Evolutionary conservation across 2,888 invertebrate genomes (phyloP), one percentile per base, ranked within the genome.

Genomic region (Scaptomyza reducta): DNA sequence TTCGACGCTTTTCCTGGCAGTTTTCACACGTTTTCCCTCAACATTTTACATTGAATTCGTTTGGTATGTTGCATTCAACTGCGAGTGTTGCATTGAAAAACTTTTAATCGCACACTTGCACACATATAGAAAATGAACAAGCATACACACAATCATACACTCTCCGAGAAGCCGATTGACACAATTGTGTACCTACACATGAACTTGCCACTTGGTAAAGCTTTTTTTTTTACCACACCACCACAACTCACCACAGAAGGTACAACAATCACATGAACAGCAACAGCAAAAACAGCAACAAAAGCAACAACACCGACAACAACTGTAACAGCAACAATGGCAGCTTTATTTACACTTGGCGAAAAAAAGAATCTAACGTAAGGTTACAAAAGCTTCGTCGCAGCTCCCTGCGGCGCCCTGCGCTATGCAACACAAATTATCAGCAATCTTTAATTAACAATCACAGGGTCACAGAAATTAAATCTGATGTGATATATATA

Each of bases 111-210:
- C 27, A 51, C 53, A 49, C 29, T 18, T 18, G 35, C 35, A 50
- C 41, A 35, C 18, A 49, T n/a, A 22, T 35, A 35, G 22, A 22
- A 18, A 18, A 50, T 14, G 42, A 22, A 22, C 27, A 29, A 6
- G 40, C 16, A 42, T 42, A 42, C 58, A 44, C 51, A 42, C 41
- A 38, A 27, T 25, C 44, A 50, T 13, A 49, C 10, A 46, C 14
- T 57, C 70, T 60, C 45, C 46, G 44, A 54, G 56, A 33, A 56
- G 59, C 54, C 59, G 54, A 60, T 71, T 66, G 78, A 66, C 82
- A 71, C 71, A 77, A 67, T 77, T 87, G 78, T 84, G 75, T 87
- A 81, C 80, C 87, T 86, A 87, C 66, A 70, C 70, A 74, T 73
- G 80, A 86, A 77, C 72, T 79, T 85, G 82, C 65, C 46, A 67